Evolutionary conservation across 1,140 invertebrate genomes (phyloP).

Genomic region (Hestina assimilis): DNA sequence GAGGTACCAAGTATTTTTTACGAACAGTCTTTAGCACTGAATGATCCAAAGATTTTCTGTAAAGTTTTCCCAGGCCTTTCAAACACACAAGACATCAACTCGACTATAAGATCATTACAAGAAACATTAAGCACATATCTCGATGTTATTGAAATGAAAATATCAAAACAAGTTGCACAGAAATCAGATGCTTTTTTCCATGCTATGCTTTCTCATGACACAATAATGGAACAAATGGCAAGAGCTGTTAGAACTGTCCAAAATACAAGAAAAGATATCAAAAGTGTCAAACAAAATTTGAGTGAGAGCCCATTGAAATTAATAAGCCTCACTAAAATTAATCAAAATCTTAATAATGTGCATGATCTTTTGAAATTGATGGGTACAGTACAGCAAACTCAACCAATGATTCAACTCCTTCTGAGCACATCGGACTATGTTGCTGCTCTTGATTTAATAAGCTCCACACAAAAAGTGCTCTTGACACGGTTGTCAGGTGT

Average conservation of each 20-base stretch:
- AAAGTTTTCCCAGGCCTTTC: conserved; percentile 87
- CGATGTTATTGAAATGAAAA: conserved; percentile 96
- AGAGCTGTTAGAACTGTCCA: conserved; percentile 89
- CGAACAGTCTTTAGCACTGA: conserved; percentile 88
- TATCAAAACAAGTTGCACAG: conserved; percentile 96
- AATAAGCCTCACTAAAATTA: conserved; percentile 82
- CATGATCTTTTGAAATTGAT: conserved; percentile 93
- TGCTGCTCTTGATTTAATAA: conserved; percentile 97
- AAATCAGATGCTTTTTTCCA: conserved; percentile 98
- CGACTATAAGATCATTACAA: conserved; percentile 76
- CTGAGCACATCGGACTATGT: conserved; percentile 98
- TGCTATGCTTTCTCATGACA: conserved; percentile 97
- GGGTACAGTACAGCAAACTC: conserved; percentile 97
- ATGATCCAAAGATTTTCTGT: conserved; percentile 90
- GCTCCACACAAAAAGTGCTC: conserved; percentile 97
- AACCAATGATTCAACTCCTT: conserved; percentile 96
- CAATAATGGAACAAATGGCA: conserved; percentile 92
- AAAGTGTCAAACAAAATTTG: conserved; percentile 86
- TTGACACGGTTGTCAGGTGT: conserved; percentile 92
- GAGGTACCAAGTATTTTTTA: conserved; percentile 93
- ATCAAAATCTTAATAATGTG: conserved; percentile 81
- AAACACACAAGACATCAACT: conserved; percentile 62
- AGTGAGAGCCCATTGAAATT: conserved; percentile 90
- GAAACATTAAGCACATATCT: conserved; percentile 94
- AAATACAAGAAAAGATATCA: conserved; percentile 84